Evolutionary conservation across 2,113 vertebrate genomes (phyloP).

Genomic region (Brienomyrus brachyistius): DNA sequence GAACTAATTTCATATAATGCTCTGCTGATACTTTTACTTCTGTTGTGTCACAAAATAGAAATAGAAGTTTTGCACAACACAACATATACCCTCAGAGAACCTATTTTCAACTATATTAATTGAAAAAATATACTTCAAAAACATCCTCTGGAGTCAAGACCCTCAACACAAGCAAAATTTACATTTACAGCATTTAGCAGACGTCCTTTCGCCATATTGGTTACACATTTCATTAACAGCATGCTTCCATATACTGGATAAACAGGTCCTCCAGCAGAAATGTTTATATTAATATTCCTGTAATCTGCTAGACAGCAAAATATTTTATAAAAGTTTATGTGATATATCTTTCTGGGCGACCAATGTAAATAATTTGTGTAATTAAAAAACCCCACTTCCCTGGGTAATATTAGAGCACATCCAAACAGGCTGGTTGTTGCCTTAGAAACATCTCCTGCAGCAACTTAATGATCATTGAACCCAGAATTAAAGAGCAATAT

Average conservation of each 20-base stretch:
- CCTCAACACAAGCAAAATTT: not conserved
- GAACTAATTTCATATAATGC: not conserved
- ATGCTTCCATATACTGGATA: not conserved
- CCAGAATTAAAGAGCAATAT: not conserved
- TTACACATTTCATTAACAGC: not conserved
- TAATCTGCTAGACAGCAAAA: not conserved
- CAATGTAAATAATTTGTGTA: not conserved
- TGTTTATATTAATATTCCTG: not conserved
- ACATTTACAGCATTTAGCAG: no score
- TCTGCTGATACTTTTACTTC: not conserved
- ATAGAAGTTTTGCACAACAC: not conserved
- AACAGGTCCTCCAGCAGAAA: not conserved
- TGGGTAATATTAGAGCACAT: not conserved
- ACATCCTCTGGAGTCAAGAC: not conserved
- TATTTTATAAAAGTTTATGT: not conserved
- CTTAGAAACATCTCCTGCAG: not conserved
- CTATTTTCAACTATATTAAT: not conserved
- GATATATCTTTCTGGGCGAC: not conserved
- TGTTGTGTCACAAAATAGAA: not conserved
- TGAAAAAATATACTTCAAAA: not conserved
- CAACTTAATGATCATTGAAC: not conserved
- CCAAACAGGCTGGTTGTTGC: not conserved
- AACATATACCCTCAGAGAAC: not conserved
- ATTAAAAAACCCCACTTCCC: not conserved
- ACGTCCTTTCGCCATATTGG: not conserved